Percentiles rank a stretch among this genome's conserved stretches.
Conservation (phyloP, 1,140 invertebrate species). For the Zaprionus camerounensis region DNA sequence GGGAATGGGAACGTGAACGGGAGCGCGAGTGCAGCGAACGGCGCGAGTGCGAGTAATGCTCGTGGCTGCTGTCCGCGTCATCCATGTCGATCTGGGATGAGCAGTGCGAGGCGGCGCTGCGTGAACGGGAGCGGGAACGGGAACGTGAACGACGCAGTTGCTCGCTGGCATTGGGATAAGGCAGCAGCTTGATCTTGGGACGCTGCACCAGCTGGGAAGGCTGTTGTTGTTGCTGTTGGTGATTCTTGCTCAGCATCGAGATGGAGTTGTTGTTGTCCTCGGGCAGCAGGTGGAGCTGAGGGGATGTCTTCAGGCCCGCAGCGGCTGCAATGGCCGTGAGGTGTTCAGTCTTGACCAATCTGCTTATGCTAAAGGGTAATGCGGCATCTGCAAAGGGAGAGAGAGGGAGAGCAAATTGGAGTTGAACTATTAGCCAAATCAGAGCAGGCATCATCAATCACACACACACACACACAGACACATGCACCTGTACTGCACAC, state of each 20-base stretch:
- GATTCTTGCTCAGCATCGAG: conserved; percentile 79
- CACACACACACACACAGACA: conserved; percentile 37
- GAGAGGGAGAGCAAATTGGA: not conserved
- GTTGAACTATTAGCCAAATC: conserved; percentile 55
- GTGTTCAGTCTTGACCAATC: conserved; percentile 87
- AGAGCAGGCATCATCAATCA: conserved; percentile 66
- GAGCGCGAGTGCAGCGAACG: conserved; percentile 72
- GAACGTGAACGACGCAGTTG: conserved; percentile 71
- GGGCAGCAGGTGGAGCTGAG: conserved; percentile 57
- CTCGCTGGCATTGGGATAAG: conserved; percentile 70
- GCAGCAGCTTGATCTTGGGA: conserved; percentile 46
- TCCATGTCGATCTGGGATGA: conserved; percentile 84
- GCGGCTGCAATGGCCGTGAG: conserved; percentile 85
- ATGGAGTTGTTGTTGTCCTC: conserved; percentile 83
- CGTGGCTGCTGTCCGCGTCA: conserved; percentile 63
- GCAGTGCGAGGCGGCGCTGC: conserved; percentile 84
- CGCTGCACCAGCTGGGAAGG: conserved; percentile 20
- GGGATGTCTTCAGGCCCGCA: conserved; percentile 54
- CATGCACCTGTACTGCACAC: conserved; percentile 53
- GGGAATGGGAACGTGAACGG: conserved; percentile 61
- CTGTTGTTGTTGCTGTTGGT: conserved; percentile 51
- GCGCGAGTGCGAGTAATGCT: conserved; percentile 51
- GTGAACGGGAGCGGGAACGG: conserved; percentile 85
- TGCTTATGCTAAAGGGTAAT: conserved; percentile 90
- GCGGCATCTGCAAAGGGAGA: conserved; percentile 86